These are phyloP conservation scores for Dascillus cervinus DNA, from an alignment of 2,888 invertebrate species.

Conservation along the genomic window DNA sequence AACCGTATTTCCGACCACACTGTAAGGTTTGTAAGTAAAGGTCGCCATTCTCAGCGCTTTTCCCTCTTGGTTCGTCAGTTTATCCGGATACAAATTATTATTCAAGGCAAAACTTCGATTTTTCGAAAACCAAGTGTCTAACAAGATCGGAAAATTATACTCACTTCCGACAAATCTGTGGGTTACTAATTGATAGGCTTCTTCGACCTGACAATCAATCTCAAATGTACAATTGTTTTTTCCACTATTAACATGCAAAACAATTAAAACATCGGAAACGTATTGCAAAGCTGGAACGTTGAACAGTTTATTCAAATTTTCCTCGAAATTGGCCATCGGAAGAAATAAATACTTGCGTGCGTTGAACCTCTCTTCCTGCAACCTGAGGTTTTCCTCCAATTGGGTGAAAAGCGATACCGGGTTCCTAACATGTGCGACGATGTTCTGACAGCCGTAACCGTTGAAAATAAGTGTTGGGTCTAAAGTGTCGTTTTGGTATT, in stretches of 20 bases:
- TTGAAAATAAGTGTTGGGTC: conserved; percentile 19
- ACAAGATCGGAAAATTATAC: conserved; percentile 27
- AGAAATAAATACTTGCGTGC: conserved; percentile 44
- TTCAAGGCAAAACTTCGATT: conserved; percentile 20
- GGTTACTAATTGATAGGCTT: conserved; percentile 37
- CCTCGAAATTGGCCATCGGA: conserved; percentile 24
- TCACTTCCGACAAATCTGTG: conserved; percentile 42
- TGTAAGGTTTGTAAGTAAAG: conserved; percentile 55
- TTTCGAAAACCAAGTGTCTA: conserved; percentile 24
- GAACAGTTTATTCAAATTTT: conserved; percentile 38
- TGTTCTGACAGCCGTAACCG: conserved; percentile 47
- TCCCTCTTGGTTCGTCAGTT: conserved; percentile 26
- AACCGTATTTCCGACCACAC: conserved; percentile 33
- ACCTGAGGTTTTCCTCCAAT: conserved; percentile 40
- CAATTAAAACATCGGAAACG: conserved; percentile 10
- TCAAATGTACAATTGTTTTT: conserved; percentile 6
- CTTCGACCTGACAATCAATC: conserved; percentile 6
- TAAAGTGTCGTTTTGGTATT: conserved; percentile 7
- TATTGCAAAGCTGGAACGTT: conserved; percentile 9
- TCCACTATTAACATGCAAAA: too few relatives aligned
- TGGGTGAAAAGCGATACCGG: conserved; percentile 39
- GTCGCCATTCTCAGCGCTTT: conserved; percentile 45
- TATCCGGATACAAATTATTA: conserved; percentile 24
- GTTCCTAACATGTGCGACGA: conserved; percentile 38
- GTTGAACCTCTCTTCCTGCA: conserved; percentile 42